Percentiles rank a stretch among this genome's conserved stretches.
These are phyloP conservation scores for Tonatia bakeri DNA, from an alignment of 2,113 vertebrate genomes.

Conservation along the genomic window DNA sequence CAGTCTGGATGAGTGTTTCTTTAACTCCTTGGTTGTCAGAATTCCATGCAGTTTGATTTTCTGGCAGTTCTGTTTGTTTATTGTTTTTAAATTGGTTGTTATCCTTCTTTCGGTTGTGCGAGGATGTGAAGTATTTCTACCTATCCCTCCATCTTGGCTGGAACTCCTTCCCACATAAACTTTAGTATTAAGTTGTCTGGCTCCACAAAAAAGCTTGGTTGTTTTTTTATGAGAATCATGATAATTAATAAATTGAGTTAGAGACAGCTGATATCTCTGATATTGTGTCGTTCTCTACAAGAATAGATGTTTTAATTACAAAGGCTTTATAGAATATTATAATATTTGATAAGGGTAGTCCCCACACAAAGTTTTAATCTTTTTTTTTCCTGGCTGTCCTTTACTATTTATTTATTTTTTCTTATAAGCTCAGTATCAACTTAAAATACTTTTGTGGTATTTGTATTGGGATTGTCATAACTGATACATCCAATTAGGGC, in stretches of 20 bases:
- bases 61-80: too few species aligned
- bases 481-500: neutral
- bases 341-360: neutral
- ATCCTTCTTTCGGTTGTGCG: too few species aligned
- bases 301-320: neutral
- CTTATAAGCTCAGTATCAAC: neutral
- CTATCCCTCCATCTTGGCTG: too few species aligned
- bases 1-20: too few species aligned
- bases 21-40: too few species aligned
- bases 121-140: too few species aligned
- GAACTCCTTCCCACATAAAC: neutral
- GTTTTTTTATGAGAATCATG: neutral
- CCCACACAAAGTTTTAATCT: neutral
- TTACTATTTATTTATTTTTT: neutral
- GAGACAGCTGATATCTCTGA: neutral
- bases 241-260: neutral
- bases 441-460: neutral
- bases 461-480: neutral
- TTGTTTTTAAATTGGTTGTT: too few species aligned
- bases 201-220: neutral
- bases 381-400: neutral
- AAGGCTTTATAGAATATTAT: neutral
- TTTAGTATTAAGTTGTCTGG: neutral
- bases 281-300: neutral
- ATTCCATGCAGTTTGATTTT: too few species aligned